These are phyloP conservation scores for Bucorvus abyssinicus DNA, from an alignment of 2,797 vertebrate species.

Conservation along the genomic window DNA sequence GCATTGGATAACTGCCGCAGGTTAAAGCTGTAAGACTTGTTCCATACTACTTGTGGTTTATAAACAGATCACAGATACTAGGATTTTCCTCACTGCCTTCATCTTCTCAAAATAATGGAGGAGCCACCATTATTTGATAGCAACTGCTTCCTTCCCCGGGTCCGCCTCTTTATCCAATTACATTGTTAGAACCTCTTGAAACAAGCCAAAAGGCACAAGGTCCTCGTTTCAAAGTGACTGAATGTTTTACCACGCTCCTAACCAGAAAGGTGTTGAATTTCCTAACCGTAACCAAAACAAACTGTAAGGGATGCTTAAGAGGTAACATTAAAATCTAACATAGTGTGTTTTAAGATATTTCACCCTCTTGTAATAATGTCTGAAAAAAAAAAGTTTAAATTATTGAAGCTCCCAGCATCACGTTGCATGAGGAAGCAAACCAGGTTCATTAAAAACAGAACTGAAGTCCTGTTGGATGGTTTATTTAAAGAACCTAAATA, in stretches of 20 bases:
- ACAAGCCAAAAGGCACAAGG: not conserved
- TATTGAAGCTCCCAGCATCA: not conserved
- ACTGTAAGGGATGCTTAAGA: not conserved
- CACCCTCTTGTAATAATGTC: not conserved
- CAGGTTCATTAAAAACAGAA: not conserved
- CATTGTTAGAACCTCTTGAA: not conserved
- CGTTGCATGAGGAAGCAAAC: not conserved
- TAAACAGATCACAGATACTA: not conserved
- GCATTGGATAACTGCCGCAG: not conserved
- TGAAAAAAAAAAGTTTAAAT: not conserved
- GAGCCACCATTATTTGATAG: not conserved
- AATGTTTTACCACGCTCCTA: not conserved
- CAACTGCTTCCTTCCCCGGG: rapidly evolving
- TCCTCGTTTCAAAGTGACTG: not conserved
- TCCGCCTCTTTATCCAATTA: not conserved
- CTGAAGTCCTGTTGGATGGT: not conserved
- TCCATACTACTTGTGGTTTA: not conserved
- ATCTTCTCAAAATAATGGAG: not conserved
- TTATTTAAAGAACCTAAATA: slow-evolving; percentile 7
- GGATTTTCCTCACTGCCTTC: not conserved
- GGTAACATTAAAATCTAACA: not conserved
- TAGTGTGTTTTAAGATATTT: not conserved
- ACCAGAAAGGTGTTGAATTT: not conserved
- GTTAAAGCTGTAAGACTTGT: not conserved
- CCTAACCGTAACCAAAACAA: not conserved